Conservation (phyloP, 2,888 invertebrate species). For the Nematopogon swammerdamellus region DNA sequence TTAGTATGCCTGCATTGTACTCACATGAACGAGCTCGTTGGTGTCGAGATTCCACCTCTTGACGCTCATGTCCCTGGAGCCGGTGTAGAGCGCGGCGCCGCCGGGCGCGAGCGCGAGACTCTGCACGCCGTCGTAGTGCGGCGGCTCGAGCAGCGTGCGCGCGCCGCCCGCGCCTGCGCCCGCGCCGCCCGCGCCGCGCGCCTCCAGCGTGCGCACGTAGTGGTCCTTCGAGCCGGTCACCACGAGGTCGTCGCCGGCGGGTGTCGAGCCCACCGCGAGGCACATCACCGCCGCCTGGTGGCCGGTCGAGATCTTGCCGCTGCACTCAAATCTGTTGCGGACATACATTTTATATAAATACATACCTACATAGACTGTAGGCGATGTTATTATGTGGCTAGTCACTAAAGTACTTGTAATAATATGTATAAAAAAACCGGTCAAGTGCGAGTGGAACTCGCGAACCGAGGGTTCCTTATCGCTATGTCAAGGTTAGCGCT, state of each 20-base stretch:
- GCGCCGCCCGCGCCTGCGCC: conserved; percentile 23
- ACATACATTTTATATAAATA: no score
- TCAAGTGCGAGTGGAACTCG: no score
- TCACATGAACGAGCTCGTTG: conserved; percentile 55
- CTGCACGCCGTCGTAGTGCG: conserved; percentile 89
- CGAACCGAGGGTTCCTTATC: no score
- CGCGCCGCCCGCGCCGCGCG: conserved; percentile 48
- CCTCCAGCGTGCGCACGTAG: conserved; percentile 60
- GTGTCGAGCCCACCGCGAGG: conserved; percentile 56
- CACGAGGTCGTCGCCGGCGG: conserved; percentile 60
- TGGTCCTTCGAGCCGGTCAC: conserved; percentile 85
- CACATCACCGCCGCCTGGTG: conserved; percentile 87
- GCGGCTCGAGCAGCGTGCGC: conserved; percentile 71
- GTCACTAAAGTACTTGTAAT: no score
- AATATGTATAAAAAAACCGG: no score
- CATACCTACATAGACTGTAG: no score
- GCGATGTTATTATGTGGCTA: no score
- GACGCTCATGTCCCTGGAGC: conserved; percentile 81
- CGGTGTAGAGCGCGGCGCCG: conserved; percentile 71
- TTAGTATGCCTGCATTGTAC: conserved; percentile 14
- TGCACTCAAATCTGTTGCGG: conserved; percentile 57
- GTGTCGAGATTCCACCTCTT: conserved; percentile 76
- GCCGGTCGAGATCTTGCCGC: conserved; percentile 72
- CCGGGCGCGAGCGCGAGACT: conserved; percentile 69
- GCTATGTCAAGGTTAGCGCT: no score